Evolutionary conservation across 2,113 vertebrate genomes (phyloP).

Genomic region (Polypterus bichir): DNA sequence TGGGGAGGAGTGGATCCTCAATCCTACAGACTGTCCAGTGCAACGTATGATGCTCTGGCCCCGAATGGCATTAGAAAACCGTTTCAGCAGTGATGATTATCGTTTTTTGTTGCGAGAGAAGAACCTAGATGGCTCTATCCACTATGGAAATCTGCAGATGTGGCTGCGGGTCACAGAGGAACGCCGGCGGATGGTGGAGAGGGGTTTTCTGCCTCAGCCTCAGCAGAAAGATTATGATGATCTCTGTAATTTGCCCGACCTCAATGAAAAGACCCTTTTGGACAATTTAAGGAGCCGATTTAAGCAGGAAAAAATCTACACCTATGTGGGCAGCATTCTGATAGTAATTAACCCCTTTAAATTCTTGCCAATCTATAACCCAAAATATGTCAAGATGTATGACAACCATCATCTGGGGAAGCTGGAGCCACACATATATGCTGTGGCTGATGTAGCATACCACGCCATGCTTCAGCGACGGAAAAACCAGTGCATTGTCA

Average conservation of each 20-base stretch:
- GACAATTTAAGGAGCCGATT: constrained; percentile 90
- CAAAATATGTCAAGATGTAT: constrained; percentile 97
- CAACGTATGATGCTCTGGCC: constrained; percentile 98
- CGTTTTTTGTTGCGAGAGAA: constrained; percentile 90
- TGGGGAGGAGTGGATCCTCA: constrained; percentile 97
- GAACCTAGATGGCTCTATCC: constrained; percentile 90
- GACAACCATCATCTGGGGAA: constrained; percentile 90
- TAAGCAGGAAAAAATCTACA: constrained; percentile 95
- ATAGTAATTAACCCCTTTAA: constrained; percentile 96
- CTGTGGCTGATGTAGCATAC: constrained; percentile 91
- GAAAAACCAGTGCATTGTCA: constrained; percentile 92
- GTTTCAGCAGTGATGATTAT: constrained; percentile 79
- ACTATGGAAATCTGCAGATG: constrained; percentile 90
- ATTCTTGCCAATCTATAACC: constrained; percentile 97
- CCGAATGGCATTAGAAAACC: constrained; percentile 84
- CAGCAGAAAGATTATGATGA: constrained; percentile 80
- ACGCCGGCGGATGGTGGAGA: constrained; percentile 80
- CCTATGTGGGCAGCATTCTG: constrained; percentile 91
- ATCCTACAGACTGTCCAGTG: constrained; percentile 87
- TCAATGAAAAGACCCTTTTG: constrained; percentile 89
- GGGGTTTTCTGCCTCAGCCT: constrained; percentile 83
- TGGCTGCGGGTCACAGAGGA: constrained; percentile 88
- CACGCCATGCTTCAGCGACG: constrained; percentile 89
- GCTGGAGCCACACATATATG: constrained; percentile 92
- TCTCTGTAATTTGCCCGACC: constrained; percentile 75